Percentiles rank a stretch among this genome's conserved stretches.
These are phyloP conservation scores for Malurus elegans DNA, from an alignment of 2,113 vertebrate species.

Conservation along the genomic window DNA sequence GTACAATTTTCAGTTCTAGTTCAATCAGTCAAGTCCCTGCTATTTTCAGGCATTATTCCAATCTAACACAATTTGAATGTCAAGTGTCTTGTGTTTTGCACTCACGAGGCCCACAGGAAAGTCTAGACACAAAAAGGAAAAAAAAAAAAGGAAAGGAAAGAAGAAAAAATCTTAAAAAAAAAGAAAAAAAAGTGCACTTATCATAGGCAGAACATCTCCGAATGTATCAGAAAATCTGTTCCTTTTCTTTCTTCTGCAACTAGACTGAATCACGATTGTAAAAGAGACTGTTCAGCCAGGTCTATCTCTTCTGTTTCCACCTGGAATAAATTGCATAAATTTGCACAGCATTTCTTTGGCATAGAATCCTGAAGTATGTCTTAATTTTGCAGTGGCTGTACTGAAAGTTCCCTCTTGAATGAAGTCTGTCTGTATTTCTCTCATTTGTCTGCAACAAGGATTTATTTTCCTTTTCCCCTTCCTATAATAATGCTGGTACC, in stretches of 20 bases:
- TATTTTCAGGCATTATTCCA: constrained; percentile 35
- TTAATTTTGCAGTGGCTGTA: constrained; percentile 25
- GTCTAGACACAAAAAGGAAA: neutral
- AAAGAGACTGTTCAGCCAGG: constrained; percentile 29
- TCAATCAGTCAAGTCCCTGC: constrained; percentile 29
- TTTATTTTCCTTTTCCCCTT: neutral
- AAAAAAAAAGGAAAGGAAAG: too few relatives aligned
- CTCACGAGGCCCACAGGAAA: constrained; percentile 30
- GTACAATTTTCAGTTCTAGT: constrained; percentile 37
- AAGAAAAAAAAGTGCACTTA: neutral
- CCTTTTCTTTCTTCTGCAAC: constrained; percentile 8
- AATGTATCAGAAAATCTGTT: constrained; percentile 1
- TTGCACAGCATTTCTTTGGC: constrained; percentile 36
- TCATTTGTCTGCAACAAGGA: neutral
- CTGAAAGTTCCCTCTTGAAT: neutral
- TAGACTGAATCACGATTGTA: constrained; percentile 30
- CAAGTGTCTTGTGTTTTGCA: constrained; percentile 19
- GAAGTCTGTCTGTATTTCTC: constrained; percentile 1
- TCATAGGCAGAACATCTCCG: neutral
- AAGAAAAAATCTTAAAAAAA: neutral
- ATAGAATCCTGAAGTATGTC: neutral
- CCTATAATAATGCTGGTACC: constrained; percentile 4
- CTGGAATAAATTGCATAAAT: constrained; percentile 53
- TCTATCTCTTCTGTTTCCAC: constrained; percentile 10
- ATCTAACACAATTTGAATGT: constrained; percentile 46